Evolutionary conservation across 2,113 vertebrate genomes (phyloP), one percentile per base, ranked within the genome.

Genomic region (Mastomys natalensis): DNA sequence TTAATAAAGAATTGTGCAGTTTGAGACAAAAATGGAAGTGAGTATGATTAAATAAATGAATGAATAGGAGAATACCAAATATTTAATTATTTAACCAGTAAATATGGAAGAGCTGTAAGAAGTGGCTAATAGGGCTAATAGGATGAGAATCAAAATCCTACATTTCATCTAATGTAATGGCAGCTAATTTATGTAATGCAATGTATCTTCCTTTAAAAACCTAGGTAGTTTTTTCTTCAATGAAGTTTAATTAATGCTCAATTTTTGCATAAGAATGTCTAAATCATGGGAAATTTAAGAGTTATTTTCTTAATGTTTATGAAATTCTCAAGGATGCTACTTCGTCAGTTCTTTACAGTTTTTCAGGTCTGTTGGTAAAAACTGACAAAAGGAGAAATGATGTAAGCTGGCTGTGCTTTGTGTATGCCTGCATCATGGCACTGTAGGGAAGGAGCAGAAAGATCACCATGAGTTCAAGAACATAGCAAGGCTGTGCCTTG

Each of bases 91-190:
- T 93, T 74, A 74, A 12, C 43, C 1, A 76, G 73, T 15, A 86
- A 76, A 53, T 55, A 22, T 58, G 4, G 3, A 70, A 7, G 0
- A 66, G 2, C 0, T 85, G 1, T 24, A 0, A 53, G 48, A 37
- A 93, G 40, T 53, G 68, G 16, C 13, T 70, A 60, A 66, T 5
- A 77, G 37, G 68, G 16, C 13, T 70, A 60, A 66, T 5, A 77
- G 37, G 2, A 66, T 24, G 12, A 77, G 4, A 3, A 26, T 2
- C 4, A 93, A 62, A 87, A 29, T 45, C 40, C 43, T 19, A n/a
- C 7, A 87, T 51, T 37, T 3, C 62, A 10, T 70, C 15, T n/a
- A n/a, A 45, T 48, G 9, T 19, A 78, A 58, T 6, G 55, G 4
- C 4, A 70, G 31, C 10, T 45, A 90, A 92, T n/a, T 72, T 4